These are phyloP conservation scores for Caloenas nicobarica DNA, from an alignment of 2,113 vertebrate genomes.

Conservation along the genomic window DNA sequence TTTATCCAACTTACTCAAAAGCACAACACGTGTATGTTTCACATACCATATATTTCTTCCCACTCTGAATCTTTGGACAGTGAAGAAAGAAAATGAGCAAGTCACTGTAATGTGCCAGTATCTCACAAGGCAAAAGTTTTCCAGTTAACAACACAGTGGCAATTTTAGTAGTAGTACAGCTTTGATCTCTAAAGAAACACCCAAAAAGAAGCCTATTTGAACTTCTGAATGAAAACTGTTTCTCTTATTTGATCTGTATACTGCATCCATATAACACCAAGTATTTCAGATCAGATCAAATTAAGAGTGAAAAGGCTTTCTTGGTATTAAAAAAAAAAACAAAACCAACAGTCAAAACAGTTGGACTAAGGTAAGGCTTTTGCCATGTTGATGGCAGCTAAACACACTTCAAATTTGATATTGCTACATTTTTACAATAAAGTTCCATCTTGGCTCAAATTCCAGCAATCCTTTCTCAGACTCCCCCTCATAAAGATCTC, in stretches of 20 bases:
- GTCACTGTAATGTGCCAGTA: background rate
- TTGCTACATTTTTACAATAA: background rate
- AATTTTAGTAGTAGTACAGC: background rate
- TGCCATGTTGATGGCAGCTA: background rate
- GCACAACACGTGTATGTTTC: background rate
- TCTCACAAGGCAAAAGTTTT: background rate
- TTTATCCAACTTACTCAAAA: slow-evolving; percentile 19
- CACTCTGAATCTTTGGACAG: slow-evolving; percentile 63
- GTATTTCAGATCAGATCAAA: background rate
- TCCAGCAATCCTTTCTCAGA: background rate
- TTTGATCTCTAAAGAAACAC: background rate
- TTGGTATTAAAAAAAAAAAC: background rate
- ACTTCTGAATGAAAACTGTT: background rate
- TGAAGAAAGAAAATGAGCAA: slow-evolving; percentile 54
- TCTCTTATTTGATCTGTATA: background rate
- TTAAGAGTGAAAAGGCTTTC: background rate
- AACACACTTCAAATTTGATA: background rate
- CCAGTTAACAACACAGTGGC: background rate
- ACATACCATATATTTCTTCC: slow-evolving; percentile 71
- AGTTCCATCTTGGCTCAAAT: background rate
- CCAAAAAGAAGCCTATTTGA: background rate
- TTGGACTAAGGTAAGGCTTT: background rate
- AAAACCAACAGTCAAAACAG: background rate
- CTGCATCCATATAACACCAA: background rate
- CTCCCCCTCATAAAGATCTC: background rate